Base-by-base conservation (phyloP, 2,888 invertebrate species). In the Cerceris rybyensis region DNA sequence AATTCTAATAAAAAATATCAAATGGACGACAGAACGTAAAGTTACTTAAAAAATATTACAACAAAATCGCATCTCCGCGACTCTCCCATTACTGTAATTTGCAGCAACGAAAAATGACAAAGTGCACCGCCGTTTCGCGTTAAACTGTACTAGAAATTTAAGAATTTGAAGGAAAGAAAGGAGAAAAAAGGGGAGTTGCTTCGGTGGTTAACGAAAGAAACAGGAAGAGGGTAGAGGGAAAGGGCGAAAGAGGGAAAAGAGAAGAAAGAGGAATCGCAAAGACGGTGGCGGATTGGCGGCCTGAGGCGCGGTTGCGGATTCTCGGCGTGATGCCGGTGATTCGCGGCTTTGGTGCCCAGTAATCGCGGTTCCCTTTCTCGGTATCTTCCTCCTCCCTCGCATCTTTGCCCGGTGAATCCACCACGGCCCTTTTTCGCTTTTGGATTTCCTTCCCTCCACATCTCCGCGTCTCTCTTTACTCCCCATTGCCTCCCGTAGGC, bases 261-360 rank as follows among this genome's bases (percentile, higher is more conserved):
- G 72, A 74, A 80, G 73, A 66, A 77, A 73, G 66, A 82, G 58
- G 75, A 79, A 78, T 68, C 80, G 73, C 76, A 77, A 81, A 84
- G 85, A 84, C 90, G 88, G 88, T 89, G 91, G 90, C 89, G 91
- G 92, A 92, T 92, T 92, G 92, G 92, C 86, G 91, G 92, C 92
- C 92, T 92, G 86, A 81, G 92, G 92, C 92, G 85, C 88, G 90
- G 90, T 91, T 91, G 89, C 89, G 90, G 91, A 92, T 92, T 89
- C 90, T 87, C 89, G 90, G 90, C 90, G 91, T 91, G 92, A 92
- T 92, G 91, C 91, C 92, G 91, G 91, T 91, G 92, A 92, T 92
- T 92, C 92, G 92, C 90, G 91, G 90, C 91, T 90, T 83, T 84
- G 85, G 86, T 92, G 90, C 92, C 92, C 92, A 92, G 92, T 92